These are phyloP conservation scores for Umimayanthus kanabou DNA, from an alignment of 92 coral and sea anemone genomes.

Conservation along the genomic window DNA sequence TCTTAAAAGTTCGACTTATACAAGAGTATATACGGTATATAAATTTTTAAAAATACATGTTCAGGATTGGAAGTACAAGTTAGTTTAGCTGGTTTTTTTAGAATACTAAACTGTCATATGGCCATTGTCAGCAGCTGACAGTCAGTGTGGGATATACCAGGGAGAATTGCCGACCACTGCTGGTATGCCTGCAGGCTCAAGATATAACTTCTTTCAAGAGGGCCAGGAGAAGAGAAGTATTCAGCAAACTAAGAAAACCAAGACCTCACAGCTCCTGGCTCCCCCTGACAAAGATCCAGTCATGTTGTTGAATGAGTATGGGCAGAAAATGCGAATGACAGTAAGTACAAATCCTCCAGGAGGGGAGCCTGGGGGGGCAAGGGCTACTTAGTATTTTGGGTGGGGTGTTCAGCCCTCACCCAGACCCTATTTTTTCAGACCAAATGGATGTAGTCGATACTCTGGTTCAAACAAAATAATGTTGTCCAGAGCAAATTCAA, in stretches of 20 bases:
- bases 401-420: too few relatives aligned
- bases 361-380: too few relatives aligned
- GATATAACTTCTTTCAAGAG: neutral
- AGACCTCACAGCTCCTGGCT: conserved; percentile 62
- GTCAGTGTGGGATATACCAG: neutral
- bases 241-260: conserved; percentile 38
- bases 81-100: too few relatives aligned
- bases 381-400: too few relatives aligned
- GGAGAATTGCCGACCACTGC: neutral
- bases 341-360: conserved; percentile 11
- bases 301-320: conserved; percentile 83
- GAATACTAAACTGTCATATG: neutral
- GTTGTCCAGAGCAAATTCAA: too few relatives aligned
- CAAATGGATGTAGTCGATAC: too few relatives aligned
- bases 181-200: neutral
- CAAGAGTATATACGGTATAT: too few relatives aligned
- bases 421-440: too few relatives aligned
- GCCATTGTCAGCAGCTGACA: neutral
- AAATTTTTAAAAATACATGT: too few relatives aligned
- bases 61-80: too few relatives aligned
- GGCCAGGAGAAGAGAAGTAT: neutral
- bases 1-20: too few relatives aligned
- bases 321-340: conserved; percentile 66
- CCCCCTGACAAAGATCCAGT: conserved; percentile 91
- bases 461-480: too few relatives aligned